A percentile compares a stretch with the other conserved stretches of the same genome.
Conservation (phyloP, 2,113 vertebrate genomes). For the Hydropotes inermis region DNA sequence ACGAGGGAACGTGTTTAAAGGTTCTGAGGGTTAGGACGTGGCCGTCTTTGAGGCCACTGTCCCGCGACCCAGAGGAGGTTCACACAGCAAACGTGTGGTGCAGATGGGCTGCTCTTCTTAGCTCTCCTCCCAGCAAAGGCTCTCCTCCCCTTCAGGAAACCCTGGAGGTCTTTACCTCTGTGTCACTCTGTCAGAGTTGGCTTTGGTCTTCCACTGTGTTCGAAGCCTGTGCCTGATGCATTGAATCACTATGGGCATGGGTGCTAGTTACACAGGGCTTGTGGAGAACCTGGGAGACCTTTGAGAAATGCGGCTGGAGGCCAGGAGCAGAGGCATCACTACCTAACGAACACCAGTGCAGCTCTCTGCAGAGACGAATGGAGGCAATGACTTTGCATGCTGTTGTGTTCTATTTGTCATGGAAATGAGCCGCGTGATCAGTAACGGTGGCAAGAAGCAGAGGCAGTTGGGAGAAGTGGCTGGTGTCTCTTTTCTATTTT, state of each 20-base stretch:
- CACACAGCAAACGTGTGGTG: fast-evolving
- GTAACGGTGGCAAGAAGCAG: not conserved
- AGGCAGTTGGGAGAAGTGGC: not conserved
- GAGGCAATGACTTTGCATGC: not conserved
- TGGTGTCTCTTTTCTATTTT: not conserved
- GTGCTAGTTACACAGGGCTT: not conserved
- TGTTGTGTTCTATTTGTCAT: not conserved
- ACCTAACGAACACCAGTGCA: fast-evolving
- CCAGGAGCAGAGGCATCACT: not conserved
- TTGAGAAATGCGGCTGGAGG: not conserved
- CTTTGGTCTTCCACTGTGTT: not conserved
- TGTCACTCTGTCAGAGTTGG: not conserved
- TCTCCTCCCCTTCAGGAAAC: not conserved
- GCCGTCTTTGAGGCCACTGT: not conserved
- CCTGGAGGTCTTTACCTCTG: not conserved
- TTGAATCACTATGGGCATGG: not conserved
- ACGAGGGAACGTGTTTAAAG: not conserved
- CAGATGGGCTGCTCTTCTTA: fast-evolving
- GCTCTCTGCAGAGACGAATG: not conserved
- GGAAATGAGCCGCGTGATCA: not conserved
- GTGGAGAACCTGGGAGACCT: not conserved
- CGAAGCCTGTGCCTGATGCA: not conserved
- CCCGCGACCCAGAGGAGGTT: not conserved
- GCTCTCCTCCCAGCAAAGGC: too few relatives aligned
- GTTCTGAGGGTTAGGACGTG: fast-evolving